Evolutionary conservation across 1,140 invertebrate genomes (phyloP).

Genomic region (Leptinotarsa undecemlineata): DNA sequence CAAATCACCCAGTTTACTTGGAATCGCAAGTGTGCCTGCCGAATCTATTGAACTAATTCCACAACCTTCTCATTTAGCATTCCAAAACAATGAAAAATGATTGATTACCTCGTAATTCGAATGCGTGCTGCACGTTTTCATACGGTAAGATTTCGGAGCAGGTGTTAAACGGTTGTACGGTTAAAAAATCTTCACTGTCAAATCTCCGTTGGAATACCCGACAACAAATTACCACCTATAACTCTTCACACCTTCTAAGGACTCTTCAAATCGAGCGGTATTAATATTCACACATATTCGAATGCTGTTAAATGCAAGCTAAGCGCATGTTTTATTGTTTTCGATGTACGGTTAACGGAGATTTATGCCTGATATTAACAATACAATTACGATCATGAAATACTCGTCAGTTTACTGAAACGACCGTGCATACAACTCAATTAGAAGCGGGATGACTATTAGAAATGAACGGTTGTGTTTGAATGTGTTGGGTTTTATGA

Average conservation of each 20-base stretch:
- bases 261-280: background rate
- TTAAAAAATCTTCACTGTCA: background rate
- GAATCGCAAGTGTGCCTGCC: too few species aligned
- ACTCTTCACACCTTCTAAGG: conserved; percentile 4
- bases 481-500: too few species aligned
- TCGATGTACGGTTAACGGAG: background rate
- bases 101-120: background rate
- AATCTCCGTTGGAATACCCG: background rate
- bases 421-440: too few species aligned
- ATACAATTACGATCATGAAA: background rate
- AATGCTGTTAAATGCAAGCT: background rate
- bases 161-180: background rate
- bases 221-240: background rate
- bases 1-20: too few species aligned
- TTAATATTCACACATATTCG: conserved; percentile 8
- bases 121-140: background rate
- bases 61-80: too few species aligned
- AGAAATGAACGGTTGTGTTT: too few species aligned
- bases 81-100: background rate
- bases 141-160: background rate
- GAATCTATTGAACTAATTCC: too few species aligned
- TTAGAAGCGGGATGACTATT: too few species aligned
- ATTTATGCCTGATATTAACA: background rate
- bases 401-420: conserved; percentile 1
- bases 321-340: background rate